Conservation (phyloP, 1,140 invertebrate genomes). For the Macrocentrus cingulum region DNA sequence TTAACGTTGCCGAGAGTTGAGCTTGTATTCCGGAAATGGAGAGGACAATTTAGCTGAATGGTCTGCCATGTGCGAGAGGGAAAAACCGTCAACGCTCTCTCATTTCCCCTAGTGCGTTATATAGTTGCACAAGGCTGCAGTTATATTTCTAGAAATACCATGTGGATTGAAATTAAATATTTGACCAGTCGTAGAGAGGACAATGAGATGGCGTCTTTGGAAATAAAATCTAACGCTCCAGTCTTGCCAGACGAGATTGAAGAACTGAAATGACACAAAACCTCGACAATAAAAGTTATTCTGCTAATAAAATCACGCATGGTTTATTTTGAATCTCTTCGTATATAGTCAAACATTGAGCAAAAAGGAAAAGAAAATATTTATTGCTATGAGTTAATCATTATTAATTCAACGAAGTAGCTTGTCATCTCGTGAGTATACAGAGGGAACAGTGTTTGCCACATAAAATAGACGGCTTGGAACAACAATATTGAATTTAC, state of each 20-base stretch:
- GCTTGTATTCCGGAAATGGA: slow-evolving; percentile 10
- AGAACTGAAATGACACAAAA: neutral
- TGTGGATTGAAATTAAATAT: slow-evolving; percentile 15
- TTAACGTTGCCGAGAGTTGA: neutral
- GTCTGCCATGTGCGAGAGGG: neutral
- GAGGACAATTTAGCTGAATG: slow-evolving; percentile 15
- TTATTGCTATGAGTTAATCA: no score
- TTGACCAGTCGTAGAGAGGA: slow-evolving; percentile 10
- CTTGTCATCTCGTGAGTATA: no score
- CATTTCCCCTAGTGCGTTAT: neutral
- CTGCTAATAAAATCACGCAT: neutral
- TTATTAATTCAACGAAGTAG: no score
- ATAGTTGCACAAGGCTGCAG: neutral
- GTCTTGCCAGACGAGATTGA: neutral
- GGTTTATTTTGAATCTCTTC: neutral
- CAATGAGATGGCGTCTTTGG: slow-evolving; percentile 4
- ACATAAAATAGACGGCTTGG: no score
- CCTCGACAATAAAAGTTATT: neutral
- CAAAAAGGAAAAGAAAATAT: no score
- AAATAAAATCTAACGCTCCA: slow-evolving; percentile 7
- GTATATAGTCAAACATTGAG: neutral
- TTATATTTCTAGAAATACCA: slow-evolving; percentile 3
- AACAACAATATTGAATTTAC: no score
- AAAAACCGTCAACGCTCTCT: slow-evolving; percentile 10
- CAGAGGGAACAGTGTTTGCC: no score